Evolutionary conservation across 2,113 vertebrate genomes (phyloP).

Genomic region (Nibea albiflora): DNA sequence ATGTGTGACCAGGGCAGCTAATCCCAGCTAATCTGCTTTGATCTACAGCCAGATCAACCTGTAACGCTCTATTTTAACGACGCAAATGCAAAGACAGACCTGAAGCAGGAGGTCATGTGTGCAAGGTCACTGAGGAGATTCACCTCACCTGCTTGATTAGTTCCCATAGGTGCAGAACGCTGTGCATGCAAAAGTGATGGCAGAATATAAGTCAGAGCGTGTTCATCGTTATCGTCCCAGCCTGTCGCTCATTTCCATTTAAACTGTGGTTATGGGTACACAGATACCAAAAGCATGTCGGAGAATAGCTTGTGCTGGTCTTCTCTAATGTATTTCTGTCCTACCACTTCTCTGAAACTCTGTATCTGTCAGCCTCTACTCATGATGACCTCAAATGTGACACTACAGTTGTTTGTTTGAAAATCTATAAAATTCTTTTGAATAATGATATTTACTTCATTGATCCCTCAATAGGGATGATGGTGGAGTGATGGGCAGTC

Average conservation of each 20-base stretch:
- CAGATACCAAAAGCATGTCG: too few species aligned
- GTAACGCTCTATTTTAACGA: constrained; percentile 60
- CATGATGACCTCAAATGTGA: too few species aligned
- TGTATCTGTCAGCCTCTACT: too few species aligned
- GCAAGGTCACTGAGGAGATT: constrained; percentile 28
- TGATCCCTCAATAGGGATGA: too few species aligned
- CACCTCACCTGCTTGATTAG: not conserved
- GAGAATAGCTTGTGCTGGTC: too few species aligned
- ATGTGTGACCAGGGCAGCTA: constrained; percentile 66
- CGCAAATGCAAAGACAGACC: constrained; percentile 26
- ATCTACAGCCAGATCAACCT: constrained; percentile 58
- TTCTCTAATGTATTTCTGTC: too few species aligned
- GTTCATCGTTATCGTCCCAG: not conserved
- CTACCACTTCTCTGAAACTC: too few species aligned
- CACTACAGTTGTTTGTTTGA: too few species aligned
- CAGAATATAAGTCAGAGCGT: not conserved
- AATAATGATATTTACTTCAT: too few species aligned
- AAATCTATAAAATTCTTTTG: too few species aligned
- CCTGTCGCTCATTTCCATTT: not conserved
- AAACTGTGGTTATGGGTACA: too few species aligned
- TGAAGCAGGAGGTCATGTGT: constrained; percentile 10
- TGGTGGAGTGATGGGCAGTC: too few species aligned
- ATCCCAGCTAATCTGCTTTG: constrained; percentile 71
- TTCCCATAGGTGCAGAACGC: not conserved
- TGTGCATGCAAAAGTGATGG: not conserved